Percentiles rank a stretch among this genome's conserved stretches.
These are phyloP conservation scores for Austrolebias charrua DNA, from an alignment of 2,797 vertebrate species.

Conservation along the genomic window DNA sequence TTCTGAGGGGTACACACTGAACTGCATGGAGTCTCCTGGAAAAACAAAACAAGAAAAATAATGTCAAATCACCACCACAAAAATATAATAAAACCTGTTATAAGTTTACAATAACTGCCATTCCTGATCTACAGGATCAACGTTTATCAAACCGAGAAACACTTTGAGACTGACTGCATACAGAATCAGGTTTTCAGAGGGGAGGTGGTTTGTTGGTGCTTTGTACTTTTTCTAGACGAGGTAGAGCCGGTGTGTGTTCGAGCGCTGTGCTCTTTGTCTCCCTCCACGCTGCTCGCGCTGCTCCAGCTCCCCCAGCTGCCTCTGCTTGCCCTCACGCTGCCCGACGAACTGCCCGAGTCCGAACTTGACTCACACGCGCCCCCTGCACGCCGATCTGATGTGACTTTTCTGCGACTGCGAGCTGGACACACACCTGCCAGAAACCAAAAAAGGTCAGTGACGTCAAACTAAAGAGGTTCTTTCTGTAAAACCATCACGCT, in stretches of 20 bases:
- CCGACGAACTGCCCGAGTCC: slow-evolving; percentile 91
- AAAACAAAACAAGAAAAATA: not conserved
- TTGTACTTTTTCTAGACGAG: slow-evolving; percentile 76
- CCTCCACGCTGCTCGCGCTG: slow-evolving; percentile 93
- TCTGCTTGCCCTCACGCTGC: slow-evolving; percentile 92
- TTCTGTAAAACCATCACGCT: not conserved
- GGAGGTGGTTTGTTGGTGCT: not conserved
- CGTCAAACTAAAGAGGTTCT: not conserved
- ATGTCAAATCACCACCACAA: slow-evolving; percentile 3
- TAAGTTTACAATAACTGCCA: not conserved
- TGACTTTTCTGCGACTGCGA: slow-evolving; percentile 79
- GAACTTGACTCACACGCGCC: slow-evolving; percentile 92
- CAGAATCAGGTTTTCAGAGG: slow-evolving; percentile 9
- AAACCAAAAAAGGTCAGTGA: not conserved
- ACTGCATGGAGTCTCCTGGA: slow-evolving; percentile 77
- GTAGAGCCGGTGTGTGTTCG: slow-evolving; percentile 76
- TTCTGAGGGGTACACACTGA: slow-evolving; percentile 66
- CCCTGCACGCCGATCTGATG: slow-evolving; percentile 80
- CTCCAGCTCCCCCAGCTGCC: slow-evolving; percentile 99
- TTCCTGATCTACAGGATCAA: not conserved
- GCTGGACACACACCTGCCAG: slow-evolving; percentile 68
- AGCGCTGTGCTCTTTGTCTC: slow-evolving; percentile 84
- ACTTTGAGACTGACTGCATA: too few species aligned
- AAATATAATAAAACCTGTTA: not conserved
- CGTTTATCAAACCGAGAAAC: not conserved